Percentiles rank a stretch among this genome's conserved stretches.
These are phyloP conservation scores for Xiphydria camelus DNA, from an alignment of 2,888 invertebrate genomes.

Conservation along the genomic window DNA sequence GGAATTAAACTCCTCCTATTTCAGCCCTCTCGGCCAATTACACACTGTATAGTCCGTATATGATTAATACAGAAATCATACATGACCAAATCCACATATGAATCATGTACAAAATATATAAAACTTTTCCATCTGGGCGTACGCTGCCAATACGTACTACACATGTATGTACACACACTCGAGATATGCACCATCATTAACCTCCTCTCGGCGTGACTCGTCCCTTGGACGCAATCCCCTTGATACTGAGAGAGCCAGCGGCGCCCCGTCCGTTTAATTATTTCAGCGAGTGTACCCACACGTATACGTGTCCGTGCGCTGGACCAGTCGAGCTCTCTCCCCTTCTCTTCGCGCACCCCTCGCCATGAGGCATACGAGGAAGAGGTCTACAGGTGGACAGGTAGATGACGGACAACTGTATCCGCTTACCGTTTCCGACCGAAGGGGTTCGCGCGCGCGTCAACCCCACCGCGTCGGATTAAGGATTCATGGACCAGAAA, in stretches of 20 bases:
- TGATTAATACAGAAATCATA: no score
- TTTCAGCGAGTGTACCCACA: background rate
- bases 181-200: slow-evolving; percentile 9
- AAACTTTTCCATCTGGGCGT: no score
- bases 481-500: slow-evolving; percentile 46
- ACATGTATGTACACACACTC: no score
- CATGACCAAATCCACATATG: no score
- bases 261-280: slow-evolving; percentile 1
- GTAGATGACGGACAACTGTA: slow-evolving; percentile 49
- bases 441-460: slow-evolving; percentile 19
- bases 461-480: slow-evolving; percentile 27
- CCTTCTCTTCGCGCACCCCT: slow-evolving; percentile 16
- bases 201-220: slow-evolving; percentile 1
- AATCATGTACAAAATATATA: no score
- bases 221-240: no score
- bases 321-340: no score
- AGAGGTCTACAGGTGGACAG: slow-evolving; percentile 39
- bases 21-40: no score
- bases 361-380: slow-evolving; percentile 15
- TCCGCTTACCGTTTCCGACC: slow-evolving; percentile 36
- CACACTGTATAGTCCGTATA: no score
- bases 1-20: no score
- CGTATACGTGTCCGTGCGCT: no score
- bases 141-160: no score
- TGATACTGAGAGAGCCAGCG: background rate